Evolutionary conservation across 1,140 invertebrate genomes (phyloP).

Genomic region (Apis florea): DNA sequence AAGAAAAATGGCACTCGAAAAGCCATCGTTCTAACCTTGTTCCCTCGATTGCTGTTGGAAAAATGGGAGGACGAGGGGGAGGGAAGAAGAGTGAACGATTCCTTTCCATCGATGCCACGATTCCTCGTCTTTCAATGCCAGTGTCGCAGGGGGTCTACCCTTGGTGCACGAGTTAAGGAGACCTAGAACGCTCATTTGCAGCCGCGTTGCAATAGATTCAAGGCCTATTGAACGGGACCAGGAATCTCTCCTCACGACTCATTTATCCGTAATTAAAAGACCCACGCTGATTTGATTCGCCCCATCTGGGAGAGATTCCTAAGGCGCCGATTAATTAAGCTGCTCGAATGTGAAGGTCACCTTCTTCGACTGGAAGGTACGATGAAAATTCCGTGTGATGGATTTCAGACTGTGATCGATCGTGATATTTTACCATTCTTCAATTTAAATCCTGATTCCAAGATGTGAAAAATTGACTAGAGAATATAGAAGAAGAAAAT

Average conservation of each 20-base stretch:
- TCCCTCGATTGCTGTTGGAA: too few relatives aligned
- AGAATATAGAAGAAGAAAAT: too few relatives aligned
- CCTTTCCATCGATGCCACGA: not conserved
- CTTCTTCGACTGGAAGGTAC: conserved; percentile 12
- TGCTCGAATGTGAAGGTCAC: conserved; percentile 38
- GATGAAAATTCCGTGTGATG: conserved; percentile 1
- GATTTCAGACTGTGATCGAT: not conserved
- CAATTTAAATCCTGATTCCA: too few relatives aligned
- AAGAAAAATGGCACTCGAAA: too few relatives aligned
- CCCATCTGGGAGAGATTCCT: conserved; percentile 20
- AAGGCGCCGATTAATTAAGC: conserved; percentile 36
- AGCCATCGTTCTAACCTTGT: too few relatives aligned
- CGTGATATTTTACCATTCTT: too few relatives aligned
- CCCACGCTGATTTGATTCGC: conserved; percentile 63
- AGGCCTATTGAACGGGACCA: conserved; percentile 40
- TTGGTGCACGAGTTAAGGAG: not conserved
- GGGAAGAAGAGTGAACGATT: not conserved
- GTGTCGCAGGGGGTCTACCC: conserved; percentile 12
- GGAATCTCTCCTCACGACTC: conserved; percentile 51
- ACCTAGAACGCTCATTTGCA: conserved; percentile 18
- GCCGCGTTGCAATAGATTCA: conserved; percentile 34
- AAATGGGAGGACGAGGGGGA: too few relatives aligned
- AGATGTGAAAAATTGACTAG: too few relatives aligned
- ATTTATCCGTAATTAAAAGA: conserved; percentile 65
- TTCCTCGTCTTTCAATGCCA: not conserved